Percentiles rank a stretch among this genome's conserved stretches.
Conservation (phyloP, 2,113 vertebrate genomes). For the Prinia subflava region DNA sequence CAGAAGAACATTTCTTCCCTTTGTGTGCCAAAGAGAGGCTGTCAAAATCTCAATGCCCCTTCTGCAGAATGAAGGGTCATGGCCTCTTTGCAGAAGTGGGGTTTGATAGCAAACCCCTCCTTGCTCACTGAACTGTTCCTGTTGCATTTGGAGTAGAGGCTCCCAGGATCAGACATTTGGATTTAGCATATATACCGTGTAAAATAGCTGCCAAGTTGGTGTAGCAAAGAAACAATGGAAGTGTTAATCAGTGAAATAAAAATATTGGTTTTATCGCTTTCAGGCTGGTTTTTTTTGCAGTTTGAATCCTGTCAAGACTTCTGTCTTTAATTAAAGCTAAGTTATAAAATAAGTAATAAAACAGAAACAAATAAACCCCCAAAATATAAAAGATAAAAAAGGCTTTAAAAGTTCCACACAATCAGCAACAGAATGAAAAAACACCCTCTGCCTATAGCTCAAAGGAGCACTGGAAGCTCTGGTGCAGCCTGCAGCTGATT, state of each 20-base stretch:
- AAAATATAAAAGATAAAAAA: conserved; percentile 23
- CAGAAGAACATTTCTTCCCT: conserved; percentile 23
- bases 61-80: not conserved
- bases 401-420: not conserved
- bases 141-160: not conserved
- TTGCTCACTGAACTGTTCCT: not conserved
- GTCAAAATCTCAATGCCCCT: not conserved
- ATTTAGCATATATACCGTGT: not conserved
- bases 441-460: not conserved
- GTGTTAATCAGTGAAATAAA: conserved; percentile 35
- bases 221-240: not conserved
- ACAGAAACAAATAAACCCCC: not conserved
- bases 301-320: not conserved
- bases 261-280: conserved; percentile 6
- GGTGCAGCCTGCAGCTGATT: not conserved
- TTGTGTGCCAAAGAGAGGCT: conserved; percentile 26
- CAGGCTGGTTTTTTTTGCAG: not conserved
- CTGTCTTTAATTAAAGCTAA: conserved; percentile 34
- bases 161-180: not conserved
- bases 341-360: conserved; percentile 34
- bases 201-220: not conserved
- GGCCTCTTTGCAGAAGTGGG: not conserved
- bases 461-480: not conserved
- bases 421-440: not conserved
- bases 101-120: not conserved